A percentile compares a stretch with the other conserved stretches of the same genome.
These are phyloP conservation scores for Axis porcinus DNA, from an alignment of 2,113 vertebrate genomes.

Conservation along the genomic window DNA sequence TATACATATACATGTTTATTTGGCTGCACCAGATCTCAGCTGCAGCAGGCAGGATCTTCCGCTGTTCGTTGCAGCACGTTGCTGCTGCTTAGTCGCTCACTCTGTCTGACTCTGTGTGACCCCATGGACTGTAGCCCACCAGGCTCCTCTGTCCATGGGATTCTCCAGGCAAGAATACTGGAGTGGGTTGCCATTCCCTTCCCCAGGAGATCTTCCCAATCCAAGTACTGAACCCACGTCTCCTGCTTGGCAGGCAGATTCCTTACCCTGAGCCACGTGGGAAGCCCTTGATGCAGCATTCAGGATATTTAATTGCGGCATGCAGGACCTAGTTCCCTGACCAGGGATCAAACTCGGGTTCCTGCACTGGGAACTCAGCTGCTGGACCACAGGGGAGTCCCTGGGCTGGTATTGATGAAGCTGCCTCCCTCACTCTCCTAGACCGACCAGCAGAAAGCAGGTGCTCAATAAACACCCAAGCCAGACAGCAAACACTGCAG, in stretches of 20 bases:
- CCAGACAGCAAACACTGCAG: rapidly evolving
- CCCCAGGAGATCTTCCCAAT: background rate
- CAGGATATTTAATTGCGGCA: background rate
- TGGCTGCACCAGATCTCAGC: background rate
- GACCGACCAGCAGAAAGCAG: background rate
- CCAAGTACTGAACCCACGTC: background rate
- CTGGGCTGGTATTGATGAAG: background rate
- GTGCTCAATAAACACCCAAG: rapidly evolving
- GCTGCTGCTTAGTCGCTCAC: background rate
- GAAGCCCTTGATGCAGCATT: background rate
- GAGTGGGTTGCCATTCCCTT: background rate
- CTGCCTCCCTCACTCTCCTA: background rate
- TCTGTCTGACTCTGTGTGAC: background rate
- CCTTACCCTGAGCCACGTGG: background rate
- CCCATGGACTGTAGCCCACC: background rate
- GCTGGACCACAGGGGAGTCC: background rate
- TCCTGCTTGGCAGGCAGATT: background rate
- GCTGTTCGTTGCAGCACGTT: background rate
- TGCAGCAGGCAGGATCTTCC: background rate
- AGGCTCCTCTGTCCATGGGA: background rate
- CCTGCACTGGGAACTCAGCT: background rate
- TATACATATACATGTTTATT: background rate
- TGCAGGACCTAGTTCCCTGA: background rate
- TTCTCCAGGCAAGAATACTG: background rate
- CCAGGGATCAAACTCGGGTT: background rate